Evolutionary conservation across 2,113 vertebrate genomes (phyloP), one percentile per base, ranked within the genome.

Genomic region (Scomber japonicus): DNA sequence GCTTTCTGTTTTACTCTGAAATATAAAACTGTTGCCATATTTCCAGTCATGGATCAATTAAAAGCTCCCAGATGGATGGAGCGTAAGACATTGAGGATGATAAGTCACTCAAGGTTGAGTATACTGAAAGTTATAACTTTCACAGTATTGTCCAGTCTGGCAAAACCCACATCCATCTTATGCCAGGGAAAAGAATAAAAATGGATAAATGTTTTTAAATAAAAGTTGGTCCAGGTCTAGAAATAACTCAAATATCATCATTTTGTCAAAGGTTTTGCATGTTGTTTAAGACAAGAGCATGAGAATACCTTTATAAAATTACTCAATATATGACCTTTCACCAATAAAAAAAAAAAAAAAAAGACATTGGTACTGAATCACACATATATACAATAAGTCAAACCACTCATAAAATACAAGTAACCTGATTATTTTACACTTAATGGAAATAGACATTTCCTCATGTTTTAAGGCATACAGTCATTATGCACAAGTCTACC

Each of bases 401-500:
- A 88, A 67, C 27, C 30, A 55, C 80, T 78, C 27, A 75, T 49
- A 82, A 84, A 80, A 82, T 75, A 71, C 30, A 69, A 72, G 78
- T 70, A 84, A 91, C 85, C 87, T 93, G 86, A 88, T 84, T 11
- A 72, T 55, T 63, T 71, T 46, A 56, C 56, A 86, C 76, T 89
- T 80, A 48, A 53, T 56, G 63, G 81, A 86, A 81, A 82, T 81
- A 75, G 21, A 56, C 51, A 84, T 84, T 87, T 85, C 78, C 80
- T 87, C 49, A 4, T 50, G 65, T 86, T 80, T 89, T 89, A 91
- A 93, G 90, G 92, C 88, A 90, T 83, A 89, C 80, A 72, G 87
- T 89, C 71, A 69, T 77, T 81, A 78, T 78, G 60, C 72, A 89
- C 73, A 83, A 71, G 53, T 75, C n/a, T 75, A 75, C 4, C 14